Evolutionary conservation across 2,113 vertebrate species (phyloP), one percentile per base, ranked within the genome.

Genomic region (Pangasianodon hypophthalmus): DNA sequence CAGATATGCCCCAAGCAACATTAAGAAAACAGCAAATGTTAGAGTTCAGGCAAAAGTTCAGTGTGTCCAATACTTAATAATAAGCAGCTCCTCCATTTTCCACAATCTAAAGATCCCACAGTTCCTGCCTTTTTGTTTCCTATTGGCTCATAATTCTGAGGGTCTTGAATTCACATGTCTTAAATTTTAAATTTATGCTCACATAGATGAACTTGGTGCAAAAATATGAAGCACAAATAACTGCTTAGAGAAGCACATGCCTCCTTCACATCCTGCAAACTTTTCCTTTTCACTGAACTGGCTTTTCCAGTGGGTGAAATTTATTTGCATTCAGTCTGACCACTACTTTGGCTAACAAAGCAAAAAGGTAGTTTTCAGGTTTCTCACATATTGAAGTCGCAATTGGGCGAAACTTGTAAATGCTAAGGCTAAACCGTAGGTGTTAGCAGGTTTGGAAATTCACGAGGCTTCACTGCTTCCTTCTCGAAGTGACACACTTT

Each of bases 331-430:
- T 56, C 52, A 56, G 81, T 56, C 52, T 52, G 50, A 21, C 81
- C 52, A 2, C 81, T 56, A 83, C 6, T 83, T 83, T 83, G 80
- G n/a, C 29, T 56, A 83, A 19, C 52, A 83, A 41, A 83, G 81
- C 75, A 58, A 58, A 56, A 56, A 58, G 3, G 14, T 37, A 54
- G 79, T 54, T 52, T 82, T n/a, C 79, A 82, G 50, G 14, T 32
- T 81, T 26, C 44, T 24, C 44, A 1, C 21, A 10, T 79, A 48
- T 8, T 81, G 48, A 50, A n/a, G 46, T 29, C 6, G 2, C 80
- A 83, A 37, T 58, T 58, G 50, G 16, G 52, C 29, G 58, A 83
- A 80, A 80, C 11, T 10, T 82, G n/a, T 56, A 37, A 10, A 21
- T 56, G 50, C 50, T 37, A 83, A 83, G 6, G 29, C n/a, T 56